Conservation (phyloP, 1,140 invertebrate species). For the Procambarus clarkii region DNA sequence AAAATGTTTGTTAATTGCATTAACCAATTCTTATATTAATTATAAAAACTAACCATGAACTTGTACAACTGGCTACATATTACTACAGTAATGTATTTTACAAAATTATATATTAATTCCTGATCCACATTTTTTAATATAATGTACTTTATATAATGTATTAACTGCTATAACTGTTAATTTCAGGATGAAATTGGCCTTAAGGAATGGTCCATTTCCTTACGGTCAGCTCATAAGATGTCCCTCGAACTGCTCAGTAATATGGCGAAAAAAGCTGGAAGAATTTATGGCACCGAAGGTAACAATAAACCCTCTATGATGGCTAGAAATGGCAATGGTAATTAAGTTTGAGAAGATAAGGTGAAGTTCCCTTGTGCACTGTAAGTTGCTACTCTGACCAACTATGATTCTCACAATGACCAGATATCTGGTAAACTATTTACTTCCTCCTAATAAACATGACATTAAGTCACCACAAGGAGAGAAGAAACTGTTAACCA, state of each 20-base stretch:
- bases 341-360: slow-evolving; percentile 31
- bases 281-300: slow-evolving; percentile 92
- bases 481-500: slow-evolving; percentile 35
- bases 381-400: slow-evolving; percentile 52
- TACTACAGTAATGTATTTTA: no score
- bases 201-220: slow-evolving; percentile 94
- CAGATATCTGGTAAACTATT: slow-evolving; percentile 26
- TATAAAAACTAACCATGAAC: no score
- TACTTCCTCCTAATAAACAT: slow-evolving; percentile 30
- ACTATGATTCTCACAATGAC: slow-evolving; percentile 39
- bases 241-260: slow-evolving; percentile 93
- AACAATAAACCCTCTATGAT: slow-evolving; percentile 73
- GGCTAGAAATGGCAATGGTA: slow-evolving; percentile 69
- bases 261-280: slow-evolving; percentile 97
- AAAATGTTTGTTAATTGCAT: no score
- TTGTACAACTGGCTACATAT: no score
- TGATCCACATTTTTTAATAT: no score
- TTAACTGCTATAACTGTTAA: not conserved
- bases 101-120: no score
- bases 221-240: slow-evolving; percentile 93
- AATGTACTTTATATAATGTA: no score
- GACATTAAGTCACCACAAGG: slow-evolving; percentile 26
- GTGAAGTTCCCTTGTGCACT: slow-evolving; percentile 25
- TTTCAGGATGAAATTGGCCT: slow-evolving; percentile 94
- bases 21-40: no score